Percentiles rank a stretch among this genome's conserved stretches.
Conservation (phyloP, 2,113 vertebrate genomes). For the Hypocryptadius cinnamomeus region DNA sequence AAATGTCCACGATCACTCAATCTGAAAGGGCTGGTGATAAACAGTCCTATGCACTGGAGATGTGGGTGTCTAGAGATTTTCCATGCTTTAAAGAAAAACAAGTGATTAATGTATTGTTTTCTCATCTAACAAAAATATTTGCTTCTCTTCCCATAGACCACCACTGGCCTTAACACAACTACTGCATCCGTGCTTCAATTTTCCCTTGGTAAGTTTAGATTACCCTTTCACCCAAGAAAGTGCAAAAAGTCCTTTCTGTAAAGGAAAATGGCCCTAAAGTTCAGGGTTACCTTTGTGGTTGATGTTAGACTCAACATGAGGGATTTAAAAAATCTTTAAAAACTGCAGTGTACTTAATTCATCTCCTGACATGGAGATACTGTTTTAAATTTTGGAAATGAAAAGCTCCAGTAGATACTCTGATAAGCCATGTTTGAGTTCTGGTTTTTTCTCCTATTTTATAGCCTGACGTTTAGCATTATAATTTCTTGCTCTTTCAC, state of each 20-base stretch:
- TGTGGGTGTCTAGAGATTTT: not conserved
- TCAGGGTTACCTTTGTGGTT: not conserved
- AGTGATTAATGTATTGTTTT: not conserved
- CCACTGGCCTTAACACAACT: constrained; percentile 88
- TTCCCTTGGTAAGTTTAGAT: constrained; percentile 85
- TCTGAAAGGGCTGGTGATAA: not conserved
- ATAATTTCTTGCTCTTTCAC: not conserved
- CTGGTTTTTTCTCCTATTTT: not conserved
- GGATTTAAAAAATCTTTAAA: not conserved
- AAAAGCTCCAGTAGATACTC: not conserved
- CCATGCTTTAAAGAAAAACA: not conserved
- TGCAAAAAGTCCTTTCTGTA: not conserved
- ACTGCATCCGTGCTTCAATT: constrained; percentile 96
- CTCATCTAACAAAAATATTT: constrained; percentile 17
- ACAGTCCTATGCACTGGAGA: not conserved
- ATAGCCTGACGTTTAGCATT: not conserved
- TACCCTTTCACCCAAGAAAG: not conserved
- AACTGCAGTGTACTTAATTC: not conserved
- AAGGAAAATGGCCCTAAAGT: not conserved
- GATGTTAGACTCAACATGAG: not conserved
- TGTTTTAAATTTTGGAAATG: not conserved
- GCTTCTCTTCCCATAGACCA: constrained; percentile 73
- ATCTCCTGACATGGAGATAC: not conserved
- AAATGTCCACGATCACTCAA: not conserved
- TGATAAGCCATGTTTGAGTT: not conserved